Evolutionary conservation across 35 echinoderm and acorn worm species (phyloP), one percentile per base, ranked within the genome.

Genomic region (Strongylocentrotus purpuratus): DNA sequence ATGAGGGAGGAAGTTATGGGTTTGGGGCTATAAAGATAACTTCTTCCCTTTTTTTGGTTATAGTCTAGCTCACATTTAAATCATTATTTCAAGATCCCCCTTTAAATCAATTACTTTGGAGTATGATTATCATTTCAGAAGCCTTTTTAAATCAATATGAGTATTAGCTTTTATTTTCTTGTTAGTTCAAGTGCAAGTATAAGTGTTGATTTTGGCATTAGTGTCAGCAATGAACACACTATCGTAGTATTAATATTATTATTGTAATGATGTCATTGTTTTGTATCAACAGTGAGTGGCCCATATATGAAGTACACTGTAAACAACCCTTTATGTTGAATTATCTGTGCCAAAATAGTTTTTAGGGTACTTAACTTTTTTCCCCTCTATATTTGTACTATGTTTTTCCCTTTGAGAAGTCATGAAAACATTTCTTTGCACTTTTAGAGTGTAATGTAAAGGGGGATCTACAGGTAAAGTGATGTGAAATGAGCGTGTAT

Each of bases 371-470:
- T 78, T 22, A 15, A 28, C 65, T 28, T 78, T 8, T 78, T 22
- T 78, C 20, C 20, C 2, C 48, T n/a, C 65, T 78, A 78, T 28
- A n/a, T 78, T 55, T 55, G 50, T 78, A 78, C 65, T 78, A 78
- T 78, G 28, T 78, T 78, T 78, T 78, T 18, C 65, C 65, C 65
- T 78, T 28, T 78, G 20, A n/a, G 2, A 78, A 78, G 65, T 78
- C 65, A 78, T 78, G 25, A 28, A 78, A 78, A 78, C 65, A 78
- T 78, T 78, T 78, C 65, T 78, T 78, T 78, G 65, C 65, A 78
- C 65, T 78, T 78, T 78, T 78, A 14, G 20, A 78, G 65, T 78
- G 28, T n/a, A 78, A 28, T 28, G 8, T 78, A 78, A n/a, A 78
- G 22, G 65, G 61, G 65, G 65, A 78, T 78, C 18, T 78, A n/a